Evolutionary conservation across 2,113 vertebrate species (phyloP).

Genomic region (Fulica atra): DNA sequence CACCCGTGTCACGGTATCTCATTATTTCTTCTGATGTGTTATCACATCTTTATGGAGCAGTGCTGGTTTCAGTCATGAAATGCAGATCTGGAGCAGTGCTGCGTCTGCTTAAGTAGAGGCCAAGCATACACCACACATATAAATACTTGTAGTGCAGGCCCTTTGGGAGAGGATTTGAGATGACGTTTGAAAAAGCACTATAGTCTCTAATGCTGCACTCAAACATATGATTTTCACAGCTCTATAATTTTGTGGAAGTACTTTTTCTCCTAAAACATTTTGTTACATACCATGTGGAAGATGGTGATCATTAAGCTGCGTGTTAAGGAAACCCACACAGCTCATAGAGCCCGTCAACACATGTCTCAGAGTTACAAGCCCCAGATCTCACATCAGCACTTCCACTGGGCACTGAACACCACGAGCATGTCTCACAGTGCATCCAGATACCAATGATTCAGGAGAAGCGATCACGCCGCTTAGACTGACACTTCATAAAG

Average conservation of each 20-base stretch:
- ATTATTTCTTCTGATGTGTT: background rate
- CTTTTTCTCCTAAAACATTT: background rate
- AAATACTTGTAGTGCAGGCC: background rate
- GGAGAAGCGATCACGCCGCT: background rate
- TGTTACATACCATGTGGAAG: background rate
- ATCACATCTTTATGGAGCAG: background rate
- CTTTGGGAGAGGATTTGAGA: background rate
- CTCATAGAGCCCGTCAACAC: fast-evolving
- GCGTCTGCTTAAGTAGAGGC: background rate
- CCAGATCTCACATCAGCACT: background rate
- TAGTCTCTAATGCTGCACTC: background rate
- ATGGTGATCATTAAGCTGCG: background rate
- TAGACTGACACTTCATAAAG: background rate
- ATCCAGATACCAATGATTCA: background rate
- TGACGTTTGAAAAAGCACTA: background rate
- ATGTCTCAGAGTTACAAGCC: fast-evolving
- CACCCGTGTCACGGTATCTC: background rate
- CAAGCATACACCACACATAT: background rate
- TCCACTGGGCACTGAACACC: background rate
- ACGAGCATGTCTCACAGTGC: background rate
- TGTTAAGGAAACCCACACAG: background rate
- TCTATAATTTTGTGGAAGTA: background rate
- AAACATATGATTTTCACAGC: background rate
- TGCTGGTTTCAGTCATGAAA: background rate
- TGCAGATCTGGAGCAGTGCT: background rate